Conservation (phyloP, 2,113 vertebrate species). For the Dissostichus mawsoni region DNA sequence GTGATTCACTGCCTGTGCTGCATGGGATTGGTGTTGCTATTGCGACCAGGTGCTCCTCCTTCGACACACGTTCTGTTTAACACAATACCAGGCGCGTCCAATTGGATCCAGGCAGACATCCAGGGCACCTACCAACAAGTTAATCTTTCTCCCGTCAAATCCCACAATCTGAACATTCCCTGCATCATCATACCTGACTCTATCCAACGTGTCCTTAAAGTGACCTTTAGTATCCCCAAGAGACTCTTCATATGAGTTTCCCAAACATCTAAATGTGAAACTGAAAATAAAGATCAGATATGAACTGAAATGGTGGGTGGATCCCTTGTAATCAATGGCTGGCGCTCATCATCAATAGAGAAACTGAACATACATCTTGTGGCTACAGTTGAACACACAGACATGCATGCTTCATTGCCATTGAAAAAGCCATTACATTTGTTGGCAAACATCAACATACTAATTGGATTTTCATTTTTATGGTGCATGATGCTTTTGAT, state of each 20-base stretch:
- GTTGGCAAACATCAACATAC: background rate
- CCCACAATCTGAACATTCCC: slow-evolving; percentile 42
- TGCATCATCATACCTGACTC: slow-evolving; percentile 45
- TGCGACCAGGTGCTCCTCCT: slow-evolving; percentile 46
- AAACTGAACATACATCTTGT: background rate
- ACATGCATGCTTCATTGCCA: no score
- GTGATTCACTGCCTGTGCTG: slow-evolving; percentile 60
- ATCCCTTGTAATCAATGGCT: no score
- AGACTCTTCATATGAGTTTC: background rate
- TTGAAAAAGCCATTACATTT: background rate
- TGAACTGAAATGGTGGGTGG: background rate
- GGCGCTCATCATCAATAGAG: no score
- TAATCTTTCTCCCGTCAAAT: slow-evolving; percentile 58
- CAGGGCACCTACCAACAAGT: slow-evolving; percentile 52
- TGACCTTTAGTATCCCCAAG: slow-evolving; percentile 53
- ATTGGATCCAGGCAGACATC: slow-evolving; percentile 33
- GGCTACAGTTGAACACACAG: background rate
- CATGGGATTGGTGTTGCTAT: slow-evolving; percentile 57
- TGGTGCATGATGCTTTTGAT: background rate
- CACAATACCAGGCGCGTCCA: slow-evolving; percentile 7
- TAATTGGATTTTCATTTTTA: background rate
- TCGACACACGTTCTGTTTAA: slow-evolving; percentile 51
- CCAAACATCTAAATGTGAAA: background rate
- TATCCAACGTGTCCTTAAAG: slow-evolving; percentile 28
- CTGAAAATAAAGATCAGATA: background rate